Evolutionary conservation across 2,113 vertebrate genomes (phyloP).

Genomic region (Centropristis striata): DNA sequence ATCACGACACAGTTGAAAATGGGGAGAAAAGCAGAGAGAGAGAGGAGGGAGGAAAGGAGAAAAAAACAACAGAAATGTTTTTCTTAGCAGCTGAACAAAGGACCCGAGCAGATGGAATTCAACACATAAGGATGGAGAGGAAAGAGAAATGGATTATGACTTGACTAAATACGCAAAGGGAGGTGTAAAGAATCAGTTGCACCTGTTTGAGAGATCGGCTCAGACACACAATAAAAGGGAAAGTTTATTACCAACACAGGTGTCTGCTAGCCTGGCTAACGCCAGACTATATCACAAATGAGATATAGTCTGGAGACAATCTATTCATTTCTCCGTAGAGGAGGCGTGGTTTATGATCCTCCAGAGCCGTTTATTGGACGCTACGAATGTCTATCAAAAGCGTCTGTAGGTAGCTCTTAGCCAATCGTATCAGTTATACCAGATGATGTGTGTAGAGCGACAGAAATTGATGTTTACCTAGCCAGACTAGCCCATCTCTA

Average conservation of each 20-base stretch:
- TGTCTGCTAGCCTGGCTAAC: too few relatives aligned
- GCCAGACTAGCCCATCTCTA: too few relatives aligned
- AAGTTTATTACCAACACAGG: conserved; percentile 40
- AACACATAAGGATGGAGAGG: conserved; percentile 33
- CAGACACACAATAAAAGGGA: conserved; percentile 33
- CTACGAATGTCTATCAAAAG: too few relatives aligned
- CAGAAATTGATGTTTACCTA: too few relatives aligned
- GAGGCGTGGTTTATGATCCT: too few relatives aligned
- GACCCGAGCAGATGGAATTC: conserved; percentile 34
- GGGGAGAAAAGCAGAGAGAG: not conserved
- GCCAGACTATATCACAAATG: too few relatives aligned
- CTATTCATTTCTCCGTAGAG: too few relatives aligned
- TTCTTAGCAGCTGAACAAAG: conserved; percentile 62
- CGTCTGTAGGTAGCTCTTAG: too few relatives aligned
- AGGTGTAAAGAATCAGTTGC: conserved; percentile 49
- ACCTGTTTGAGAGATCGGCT: conserved; percentile 46
- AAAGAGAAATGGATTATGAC: conserved; percentile 24
- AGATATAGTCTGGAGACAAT: too few relatives aligned
- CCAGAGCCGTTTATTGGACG: too few relatives aligned
- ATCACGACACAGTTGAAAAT: conserved; percentile 48
- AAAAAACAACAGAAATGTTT: conserved; percentile 55
- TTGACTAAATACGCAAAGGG: conserved; percentile 46
- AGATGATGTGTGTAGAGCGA: too few relatives aligned
- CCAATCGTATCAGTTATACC: too few relatives aligned
- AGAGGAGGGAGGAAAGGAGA: not conserved